Evolutionary conservation across 2,888 invertebrate genomes (phyloP).

Genomic region (Melanostoma scalare): DNA sequence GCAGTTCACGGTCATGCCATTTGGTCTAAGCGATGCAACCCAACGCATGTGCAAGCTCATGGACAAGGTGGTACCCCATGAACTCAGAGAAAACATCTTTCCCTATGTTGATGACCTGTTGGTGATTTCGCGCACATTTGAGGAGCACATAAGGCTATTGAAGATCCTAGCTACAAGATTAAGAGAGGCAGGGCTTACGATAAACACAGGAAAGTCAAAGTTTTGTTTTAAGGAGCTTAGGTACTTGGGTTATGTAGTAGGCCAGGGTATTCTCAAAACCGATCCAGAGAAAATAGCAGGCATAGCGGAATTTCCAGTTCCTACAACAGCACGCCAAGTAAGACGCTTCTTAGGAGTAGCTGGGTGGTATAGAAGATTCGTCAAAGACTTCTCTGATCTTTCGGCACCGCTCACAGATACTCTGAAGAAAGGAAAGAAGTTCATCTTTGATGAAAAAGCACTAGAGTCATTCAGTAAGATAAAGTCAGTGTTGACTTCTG

Average conservation of each 20-base stretch:
- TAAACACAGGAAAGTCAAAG: background rate
- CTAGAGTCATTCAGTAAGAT: too few relatives aligned
- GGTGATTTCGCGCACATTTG: constrained; percentile 3
- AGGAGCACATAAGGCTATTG: background rate
- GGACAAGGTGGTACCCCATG: constrained; percentile 14
- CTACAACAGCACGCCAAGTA: background rate
- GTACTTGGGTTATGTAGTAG: background rate
- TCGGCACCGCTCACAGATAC: background rate
- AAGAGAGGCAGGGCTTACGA: background rate
- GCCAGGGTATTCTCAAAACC: constrained; percentile 1
- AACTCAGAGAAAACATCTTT: constrained; percentile 6
- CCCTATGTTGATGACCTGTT: constrained; percentile 7
- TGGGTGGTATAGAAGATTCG: background rate
- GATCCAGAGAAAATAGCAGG: background rate
- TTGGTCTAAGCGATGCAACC: background rate
- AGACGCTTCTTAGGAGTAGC: background rate
- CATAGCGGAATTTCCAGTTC: background rate
- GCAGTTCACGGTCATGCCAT: background rate
- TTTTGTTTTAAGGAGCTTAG: constrained; percentile 14
- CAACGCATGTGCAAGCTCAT: constrained; percentile 16
- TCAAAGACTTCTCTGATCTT: too few relatives aligned
- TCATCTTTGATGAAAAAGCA: background rate
- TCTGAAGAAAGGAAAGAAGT: background rate
- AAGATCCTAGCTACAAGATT: background rate
- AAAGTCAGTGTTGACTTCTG: too few relatives aligned